Base-by-base conservation (phyloP, 35 echinoderm and acorn worm species). In the Holothuria glaberrima region DNA sequence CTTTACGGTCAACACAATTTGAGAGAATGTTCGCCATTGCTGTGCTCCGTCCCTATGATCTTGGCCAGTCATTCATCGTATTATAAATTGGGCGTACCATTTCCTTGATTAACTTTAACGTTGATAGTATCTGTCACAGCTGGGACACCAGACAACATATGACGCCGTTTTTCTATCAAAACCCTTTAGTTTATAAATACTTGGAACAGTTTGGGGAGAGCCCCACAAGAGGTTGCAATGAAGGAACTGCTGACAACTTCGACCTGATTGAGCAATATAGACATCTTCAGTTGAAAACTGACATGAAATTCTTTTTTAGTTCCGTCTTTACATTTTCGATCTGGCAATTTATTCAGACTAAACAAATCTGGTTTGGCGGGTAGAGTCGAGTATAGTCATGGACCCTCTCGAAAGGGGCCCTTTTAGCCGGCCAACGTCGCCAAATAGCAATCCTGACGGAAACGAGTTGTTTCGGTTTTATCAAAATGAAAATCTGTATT, bases 81-180 rank as follows among this genome's bases (percentile, higher is more conserved):
- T 48, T 41, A 50, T 26, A 78, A 78, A 26, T 78, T 48, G 6
- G n/a, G 10, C n/a, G 20, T 9, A 12, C 74, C 74, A 78, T 26
- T 78, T 48, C 74, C 14, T 48, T 78, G 74, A 78, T 78, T 78
- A 48, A 48, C 74, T 50, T 21, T 6, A 33, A 48, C 44, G 74
- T 27, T 78, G 74, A 78, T 78, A 78, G 50, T 50, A 48, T 78
- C 74, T 78, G 74, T 78, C 74, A 78, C 41, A 20, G 36, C 19
- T 50, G 74, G 38, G 44, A 78, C 22, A 78, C 74, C 22, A 48
- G 25, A 28, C 44, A 52, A 21, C 74, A 52, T 50, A 28, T 48
- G 74, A 78, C 74, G 74, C 74, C 74, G 74, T 52, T 48, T 78
- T 48, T 78, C 74, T 48, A 27, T 78, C 44, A 48, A 28, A 52